Evolutionary conservation across 2,113 vertebrate species (phyloP), one percentile per base, ranked within the genome.

Genomic region (Pluvianellus socialis): DNA sequence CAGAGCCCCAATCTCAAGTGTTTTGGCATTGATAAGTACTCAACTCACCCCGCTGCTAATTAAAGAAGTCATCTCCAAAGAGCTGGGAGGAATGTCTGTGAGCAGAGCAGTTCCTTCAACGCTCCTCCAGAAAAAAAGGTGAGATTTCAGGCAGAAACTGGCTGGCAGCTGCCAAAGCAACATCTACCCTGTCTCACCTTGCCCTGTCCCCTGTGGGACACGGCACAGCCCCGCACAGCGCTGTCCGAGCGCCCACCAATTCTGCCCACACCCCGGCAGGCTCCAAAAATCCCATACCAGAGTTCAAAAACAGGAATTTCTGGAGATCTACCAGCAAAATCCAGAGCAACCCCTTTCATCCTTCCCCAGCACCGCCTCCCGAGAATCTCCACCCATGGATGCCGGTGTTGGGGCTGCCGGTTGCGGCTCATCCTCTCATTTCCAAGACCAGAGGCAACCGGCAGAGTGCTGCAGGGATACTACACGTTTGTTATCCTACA

Each of bases 231-330:
- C 26, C 6, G 2, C 42, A 19, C 18, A 15, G 30, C 20, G 28
- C 5, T 19, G 56, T 79, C 70, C 4, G 1, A 42, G 56, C 12
- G 4, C 72, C 61, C 44, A 35, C 11, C 26, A 6, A 1, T 3
- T 21, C 63, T 76, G 24, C 27, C 59, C 8, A 2, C 0, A 0
- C 5, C 59, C 42, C 9, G 13, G 12, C 14, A 40, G 62, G 20
- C 32, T 12, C 63, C 73, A 38, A 65, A 76, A 20, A 7, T 32
- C 23, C 30, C 53, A 28, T 61, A 80, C 3, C 33, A 19, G 17
- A 28, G 28, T 0, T 50, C 27, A 61, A 42, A 89, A 12, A 0
- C 0, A 13, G 5, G 32, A 77, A 0, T 38, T 77, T 40, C 9
- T 70, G 45, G 7, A 30, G 23, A 15, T 30, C 6, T 5, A 47